Percentiles rank a stretch among this genome's conserved stretches.
Evolutionary conservation across 2,113 vertebrate species (phyloP).

Genomic region (Psettodes erumei): DNA sequence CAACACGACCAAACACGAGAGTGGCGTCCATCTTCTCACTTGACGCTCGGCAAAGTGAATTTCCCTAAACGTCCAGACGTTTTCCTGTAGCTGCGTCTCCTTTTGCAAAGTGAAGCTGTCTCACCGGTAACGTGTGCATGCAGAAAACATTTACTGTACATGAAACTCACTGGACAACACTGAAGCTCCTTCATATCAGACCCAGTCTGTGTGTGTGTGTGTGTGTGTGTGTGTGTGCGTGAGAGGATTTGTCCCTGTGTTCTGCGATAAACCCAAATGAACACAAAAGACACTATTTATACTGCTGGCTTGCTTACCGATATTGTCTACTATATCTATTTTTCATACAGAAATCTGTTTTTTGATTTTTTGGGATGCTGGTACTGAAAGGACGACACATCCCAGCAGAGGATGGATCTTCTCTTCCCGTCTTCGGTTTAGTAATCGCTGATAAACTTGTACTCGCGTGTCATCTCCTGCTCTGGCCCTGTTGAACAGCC

Average conservation of each 20-base stretch:
- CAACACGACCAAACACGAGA: no score
- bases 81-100: neutral
- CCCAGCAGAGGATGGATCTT: conserved; percentile 20
- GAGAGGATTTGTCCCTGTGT: conserved; percentile 16
- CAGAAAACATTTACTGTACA: conserved; percentile 46
- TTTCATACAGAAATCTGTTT: conserved; percentile 66
- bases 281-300: conserved; percentile 67
- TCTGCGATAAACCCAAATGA: conserved; percentile 44
- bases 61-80: conserved; percentile 14
- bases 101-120: conserved; percentile 9
- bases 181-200: conserved; percentile 55
- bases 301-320: conserved; percentile 50
- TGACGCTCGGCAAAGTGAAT: neutral
- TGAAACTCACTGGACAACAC: conserved; percentile 38
- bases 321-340: conserved; percentile 73
- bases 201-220: conserved; percentile 25
- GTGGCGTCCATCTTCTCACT: neutral
- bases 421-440: conserved; percentile 22
- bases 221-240: conserved; percentile 19
- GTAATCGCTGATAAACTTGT: conserved; percentile 16
- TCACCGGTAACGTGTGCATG: neutral
- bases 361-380: conserved; percentile 45
- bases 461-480: conserved; percentile 23
- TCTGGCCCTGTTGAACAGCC: conserved; percentile 4
- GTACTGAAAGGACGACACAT: conserved; percentile 48